Evolutionary conservation across 2,797 vertebrate species (phyloP).

Genomic region (Semotilus atromaculatus): DNA sequence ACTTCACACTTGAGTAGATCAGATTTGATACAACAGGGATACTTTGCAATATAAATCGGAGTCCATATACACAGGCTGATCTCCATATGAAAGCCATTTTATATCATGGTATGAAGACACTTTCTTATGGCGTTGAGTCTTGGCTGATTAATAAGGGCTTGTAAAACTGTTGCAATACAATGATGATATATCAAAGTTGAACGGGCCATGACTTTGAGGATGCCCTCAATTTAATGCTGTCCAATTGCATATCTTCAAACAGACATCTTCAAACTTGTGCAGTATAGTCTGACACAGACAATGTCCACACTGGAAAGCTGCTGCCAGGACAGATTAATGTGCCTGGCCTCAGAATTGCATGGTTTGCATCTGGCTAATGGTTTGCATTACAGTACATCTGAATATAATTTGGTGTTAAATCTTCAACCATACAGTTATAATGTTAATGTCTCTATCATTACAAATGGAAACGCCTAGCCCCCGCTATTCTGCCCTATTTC

Average conservation of each 20-base stretch:
- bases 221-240: constrained; percentile 64
- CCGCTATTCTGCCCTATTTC: background rate
- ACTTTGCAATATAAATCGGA: constrained; percentile 72
- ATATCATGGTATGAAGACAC: constrained; percentile 21
- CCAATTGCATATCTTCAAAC: constrained; percentile 54
- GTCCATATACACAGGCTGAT: constrained; percentile 50
- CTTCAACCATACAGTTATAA: background rate
- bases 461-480: background rate
- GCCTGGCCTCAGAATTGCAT: background rate
- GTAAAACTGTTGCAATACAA: constrained; percentile 57
- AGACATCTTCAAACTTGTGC: constrained; percentile 46
- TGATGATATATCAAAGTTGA: constrained; percentile 59
- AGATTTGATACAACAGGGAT: constrained; percentile 77
- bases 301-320: constrained; percentile 1
- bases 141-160: constrained; percentile 50
- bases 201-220: constrained; percentile 63
- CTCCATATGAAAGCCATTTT: constrained; percentile 44
- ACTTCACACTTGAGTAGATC: constrained; percentile 84
- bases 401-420: background rate
- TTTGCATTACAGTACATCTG: background rate
- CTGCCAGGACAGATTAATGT: background rate
- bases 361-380: background rate
- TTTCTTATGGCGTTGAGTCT: constrained; percentile 34
- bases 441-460: background rate
- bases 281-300: background rate